Conservation (phyloP, 2,113 vertebrate species). For the Ploceus nigricollis region DNA sequence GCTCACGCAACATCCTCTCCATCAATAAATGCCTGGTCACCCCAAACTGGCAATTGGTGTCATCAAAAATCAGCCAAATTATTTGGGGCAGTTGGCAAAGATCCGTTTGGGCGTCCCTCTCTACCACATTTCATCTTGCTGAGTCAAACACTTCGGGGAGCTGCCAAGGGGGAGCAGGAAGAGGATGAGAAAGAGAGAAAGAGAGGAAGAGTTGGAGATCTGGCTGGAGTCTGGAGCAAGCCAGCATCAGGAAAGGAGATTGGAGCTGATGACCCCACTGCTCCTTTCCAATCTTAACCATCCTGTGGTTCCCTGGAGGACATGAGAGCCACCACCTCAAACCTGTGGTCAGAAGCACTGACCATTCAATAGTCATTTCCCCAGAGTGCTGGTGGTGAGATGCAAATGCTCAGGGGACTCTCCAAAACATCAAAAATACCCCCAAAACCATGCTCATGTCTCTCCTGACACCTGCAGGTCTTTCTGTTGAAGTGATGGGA, state of each 20-base stretch:
- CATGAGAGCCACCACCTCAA: not conserved
- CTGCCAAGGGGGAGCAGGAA: not conserved
- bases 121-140: not conserved
- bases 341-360: not conserved
- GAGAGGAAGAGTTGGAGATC: not conserved
- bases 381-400: not conserved
- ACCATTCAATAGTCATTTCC: not conserved
- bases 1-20: not conserved
- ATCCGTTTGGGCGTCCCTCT: not conserved
- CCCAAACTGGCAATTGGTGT: not conserved
- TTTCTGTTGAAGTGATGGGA: not conserved
- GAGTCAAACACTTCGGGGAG: not conserved
- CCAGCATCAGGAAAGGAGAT: not conserved
- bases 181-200: not conserved
- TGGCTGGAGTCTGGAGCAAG: not conserved
- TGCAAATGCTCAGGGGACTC: not conserved
- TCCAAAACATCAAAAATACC: not conserved
- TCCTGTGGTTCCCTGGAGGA: not conserved
- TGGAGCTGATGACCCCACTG: not conserved
- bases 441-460: not conserved
- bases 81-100: not conserved
- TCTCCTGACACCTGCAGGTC: not conserved
- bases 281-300: not conserved
- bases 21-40: not conserved
- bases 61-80: not conserved